Evolutionary conservation across 2,888 invertebrate species (phyloP), one percentile per base, ranked within the genome.

Genomic region (Leptinotarsa peninsularis): DNA sequence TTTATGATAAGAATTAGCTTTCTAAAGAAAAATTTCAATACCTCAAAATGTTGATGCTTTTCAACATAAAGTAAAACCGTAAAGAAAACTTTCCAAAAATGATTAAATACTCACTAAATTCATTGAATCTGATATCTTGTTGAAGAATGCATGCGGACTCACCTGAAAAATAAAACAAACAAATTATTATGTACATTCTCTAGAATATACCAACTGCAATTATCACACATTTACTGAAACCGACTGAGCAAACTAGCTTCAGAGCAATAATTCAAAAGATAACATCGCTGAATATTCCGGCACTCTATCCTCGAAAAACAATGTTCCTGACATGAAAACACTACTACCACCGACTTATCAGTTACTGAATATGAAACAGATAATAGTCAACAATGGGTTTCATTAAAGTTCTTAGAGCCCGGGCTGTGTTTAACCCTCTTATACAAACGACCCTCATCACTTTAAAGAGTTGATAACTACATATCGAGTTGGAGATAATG

Each of bases 371-470:
- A 74, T 74, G 71, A 74, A 56, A 71, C 56, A 69, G 72, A 73
- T 73, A 77, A 73, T 68, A 60, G 73, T 71, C 73, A 75, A 75
- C 75, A 77, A 77, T 75, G 73, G 77, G 71, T 73, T 77, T 77
- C 77, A 77, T 77, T 77, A 77, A 77, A 71, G 77, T 73, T 77
- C 73, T 69, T 67, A 73, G 63, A 69, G 74, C 66, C 60, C 73
- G 63, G 73, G 54, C 67, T 66, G 75, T 68, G 63, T 73, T 77
- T 77, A 77, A 75, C 77, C 75, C 77, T 71, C 73, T 71, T 69
- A 70, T 60, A 58, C 60, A 23, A 56, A 73, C 67, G 70, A 67
- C 79, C 73, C 69, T 73, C 69, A 73, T 73, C 73, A 73, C 52
- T 49, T 54, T 60, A 56, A 67, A 73, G 69, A 70, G 56, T 21